Conservation (phyloP, 2,888 invertebrate genomes). For the Elegia similella region DNA sequence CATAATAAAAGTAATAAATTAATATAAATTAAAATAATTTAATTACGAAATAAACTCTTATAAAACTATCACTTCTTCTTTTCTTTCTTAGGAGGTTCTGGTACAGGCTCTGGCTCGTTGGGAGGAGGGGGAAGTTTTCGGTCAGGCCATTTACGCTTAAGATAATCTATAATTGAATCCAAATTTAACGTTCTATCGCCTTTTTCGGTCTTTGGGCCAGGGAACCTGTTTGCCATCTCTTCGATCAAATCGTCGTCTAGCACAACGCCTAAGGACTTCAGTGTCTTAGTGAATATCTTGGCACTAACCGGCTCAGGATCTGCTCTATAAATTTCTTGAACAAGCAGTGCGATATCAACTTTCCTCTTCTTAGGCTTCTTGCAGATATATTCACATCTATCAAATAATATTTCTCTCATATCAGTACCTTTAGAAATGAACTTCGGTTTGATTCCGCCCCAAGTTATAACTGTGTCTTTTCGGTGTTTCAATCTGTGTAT, state of each 20-base stretch:
- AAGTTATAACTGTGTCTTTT: conserved; percentile 36
- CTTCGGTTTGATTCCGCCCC: conserved; percentile 34
- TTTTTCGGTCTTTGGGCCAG: conserved; percentile 38
- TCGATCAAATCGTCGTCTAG: conserved; percentile 40
- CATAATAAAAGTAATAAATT: too few species aligned
- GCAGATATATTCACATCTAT: conserved; percentile 40
- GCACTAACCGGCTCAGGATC: conserved; percentile 30
- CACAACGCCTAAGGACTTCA: conserved; percentile 31
- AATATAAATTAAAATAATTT: too few species aligned
- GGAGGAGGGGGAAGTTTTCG: conserved; percentile 45
- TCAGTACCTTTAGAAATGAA: conserved; percentile 13
- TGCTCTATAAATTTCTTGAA: conserved; percentile 35
- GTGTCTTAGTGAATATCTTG: conserved; percentile 30
- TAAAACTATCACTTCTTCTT: conserved; percentile 20
- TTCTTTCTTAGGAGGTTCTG: conserved; percentile 20
- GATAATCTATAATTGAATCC: conserved; percentile 40
- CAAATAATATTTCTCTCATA: conserved; percentile 20
- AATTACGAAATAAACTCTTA: neutral
- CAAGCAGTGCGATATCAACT: conserved; percentile 42
- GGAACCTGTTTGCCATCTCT: conserved; percentile 35
- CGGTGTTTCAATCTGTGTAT: conserved; percentile 31
- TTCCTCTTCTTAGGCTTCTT: conserved; percentile 37
- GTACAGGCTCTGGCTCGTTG: conserved; percentile 26
- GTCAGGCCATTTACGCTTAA: conserved; percentile 51
- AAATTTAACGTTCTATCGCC: conserved; percentile 32